phyloP scores from a whole-genome alignment of 2,888 invertebrate genomes.

The Mythimna loreyi region DNA sequence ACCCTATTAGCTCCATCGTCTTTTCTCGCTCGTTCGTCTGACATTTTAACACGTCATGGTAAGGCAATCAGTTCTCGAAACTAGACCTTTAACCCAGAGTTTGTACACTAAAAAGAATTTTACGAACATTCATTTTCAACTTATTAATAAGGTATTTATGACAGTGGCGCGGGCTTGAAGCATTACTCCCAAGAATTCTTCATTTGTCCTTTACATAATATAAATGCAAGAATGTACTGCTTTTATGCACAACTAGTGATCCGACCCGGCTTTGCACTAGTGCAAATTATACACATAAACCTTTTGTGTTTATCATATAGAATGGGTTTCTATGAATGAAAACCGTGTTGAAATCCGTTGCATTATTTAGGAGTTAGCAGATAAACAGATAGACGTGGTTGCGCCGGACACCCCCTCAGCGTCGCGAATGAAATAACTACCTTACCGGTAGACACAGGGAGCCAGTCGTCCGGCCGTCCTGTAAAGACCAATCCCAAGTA shows the following conservation, averaged over 20 bases:
- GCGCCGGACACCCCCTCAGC: no score
- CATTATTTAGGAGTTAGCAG: no score
- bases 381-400: not conserved
- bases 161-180: constrained; percentile 4
- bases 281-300: not conserved
- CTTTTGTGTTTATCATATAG: not conserved
- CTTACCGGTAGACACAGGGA: no score
- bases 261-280: not conserved
- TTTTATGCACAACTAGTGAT: not conserved
- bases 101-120: constrained; percentile 11
- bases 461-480: no score
- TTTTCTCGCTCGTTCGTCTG: no score
- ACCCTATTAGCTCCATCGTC: no score
- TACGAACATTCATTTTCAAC: constrained; percentile 11
- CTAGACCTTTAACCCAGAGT: constrained; percentile 2
- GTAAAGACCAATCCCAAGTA: no score
- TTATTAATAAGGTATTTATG: constrained; percentile 22
- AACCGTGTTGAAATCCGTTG: no score
- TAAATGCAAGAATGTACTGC: constrained; percentile 13
- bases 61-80: constrained; percentile 16
- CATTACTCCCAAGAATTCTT: constrained; percentile 17
- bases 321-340: not conserved
- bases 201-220: not conserved
- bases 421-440: no score
- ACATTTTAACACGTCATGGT: not conserved